phyloP scores from a whole-genome alignment of 2,113 vertebrate species.

The Amphilophus citrinellus region DNA sequence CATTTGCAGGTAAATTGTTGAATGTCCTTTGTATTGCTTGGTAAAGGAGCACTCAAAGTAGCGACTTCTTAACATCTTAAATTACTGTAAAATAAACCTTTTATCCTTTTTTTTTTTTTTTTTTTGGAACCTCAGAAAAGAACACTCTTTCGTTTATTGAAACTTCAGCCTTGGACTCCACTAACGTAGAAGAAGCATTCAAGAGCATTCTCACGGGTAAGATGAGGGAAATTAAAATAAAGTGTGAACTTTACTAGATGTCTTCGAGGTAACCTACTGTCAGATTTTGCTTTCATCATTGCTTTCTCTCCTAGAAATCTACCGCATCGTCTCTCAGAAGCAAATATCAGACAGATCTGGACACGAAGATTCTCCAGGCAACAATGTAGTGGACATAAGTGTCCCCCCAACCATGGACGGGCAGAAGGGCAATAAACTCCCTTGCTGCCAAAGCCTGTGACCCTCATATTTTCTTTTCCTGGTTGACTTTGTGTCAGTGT shows the following conservation, averaged over 20 bases:
- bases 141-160: conserved; percentile 99
- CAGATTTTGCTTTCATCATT: background rate
- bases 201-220: conserved; percentile 97
- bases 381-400: conserved; percentile 98
- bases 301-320: conserved; percentile 87
- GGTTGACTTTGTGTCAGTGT: conserved; percentile 23
- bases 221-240: background rate
- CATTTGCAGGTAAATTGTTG: conserved; percentile 82
- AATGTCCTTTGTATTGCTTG: background rate
- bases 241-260: background rate
- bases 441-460: conserved; percentile 98
- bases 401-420: conserved; percentile 95
- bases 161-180: conserved; percentile 97
- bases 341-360: conserved; percentile 93
- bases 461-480: conserved; percentile 45
- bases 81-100: background rate
- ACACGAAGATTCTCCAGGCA: conserved; percentile 94
- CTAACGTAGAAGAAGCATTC: conserved; percentile 98
- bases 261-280: background rate
- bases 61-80: background rate
- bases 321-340: conserved; percentile 98
- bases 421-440: conserved; percentile 94
- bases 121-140: conserved; percentile 86
- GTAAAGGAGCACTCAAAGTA: background rate
- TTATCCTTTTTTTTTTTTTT: background rate